Base-by-base conservation (phyloP, 2,888 invertebrate genomes). In the Chloroclysta siterata region DNA sequence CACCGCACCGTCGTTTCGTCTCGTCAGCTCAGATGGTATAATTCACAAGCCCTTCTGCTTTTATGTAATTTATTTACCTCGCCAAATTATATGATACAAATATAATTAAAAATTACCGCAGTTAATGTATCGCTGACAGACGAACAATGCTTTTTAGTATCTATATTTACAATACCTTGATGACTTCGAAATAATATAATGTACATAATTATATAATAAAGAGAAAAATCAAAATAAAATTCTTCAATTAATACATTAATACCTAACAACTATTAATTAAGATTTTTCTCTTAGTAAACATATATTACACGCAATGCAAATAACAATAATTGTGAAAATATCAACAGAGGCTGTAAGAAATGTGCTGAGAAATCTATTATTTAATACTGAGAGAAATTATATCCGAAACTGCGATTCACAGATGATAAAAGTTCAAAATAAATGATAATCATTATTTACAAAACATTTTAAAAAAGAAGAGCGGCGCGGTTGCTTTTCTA, bases 201-300 rank as follows among this genome's bases (percentile, higher is more conserved):
- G 84, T 90, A 92, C 90, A 90, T 56, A 56, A 50, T 56, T 87
- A 86, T 85, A 90, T 87, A 85, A 86, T 87, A 89, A 89, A 89
- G 87, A 90, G 90, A 90, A 91, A 92, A 93, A 90, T 92, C 89
- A 88, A 89, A 92, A 91, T 90, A 92, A 90, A 91, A 87, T 88
- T 90, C 86, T 88, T 90, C 90, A 90, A 90, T 90, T 88, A 91
- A 91, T 92, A 89, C 90, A 91, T 90, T 90, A 90, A 90, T 92
- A 82, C 83, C 93, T 92, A 92, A 87, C 78, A 88, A 87, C 90
- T 90, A 91, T 85, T 86, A 89, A 89, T 90, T 90, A 91, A 91
- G 91, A 90, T 85, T 92, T 92, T 89, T 79, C 87, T 90, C 90
- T 90, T 87, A 92, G 88, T 91, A 90, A 91, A 79, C 90, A 90